Percentiles rank a stretch among this genome's conserved stretches.
Evolutionary conservation across 1,140 invertebrate genomes (phyloP).

Genomic region (Arion vulgaris): DNA sequence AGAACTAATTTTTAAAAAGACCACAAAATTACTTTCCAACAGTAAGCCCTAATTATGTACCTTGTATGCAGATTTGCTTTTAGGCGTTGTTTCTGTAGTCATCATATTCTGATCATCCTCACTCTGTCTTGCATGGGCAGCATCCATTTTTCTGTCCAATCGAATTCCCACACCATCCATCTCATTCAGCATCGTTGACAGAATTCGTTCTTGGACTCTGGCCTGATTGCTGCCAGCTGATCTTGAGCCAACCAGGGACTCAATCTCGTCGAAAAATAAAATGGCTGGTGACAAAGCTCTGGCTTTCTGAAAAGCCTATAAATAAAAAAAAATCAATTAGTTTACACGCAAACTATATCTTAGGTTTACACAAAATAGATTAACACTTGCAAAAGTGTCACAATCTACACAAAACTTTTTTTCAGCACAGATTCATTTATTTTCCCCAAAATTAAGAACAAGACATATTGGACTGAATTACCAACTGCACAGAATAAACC

Average conservation of each 20-base stretch:
- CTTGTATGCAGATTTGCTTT: background rate
- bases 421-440: no score
- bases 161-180: conserved; percentile 77
- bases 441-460: no score
- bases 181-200: conserved; percentile 69
- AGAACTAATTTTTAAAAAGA: no score
- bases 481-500: no score
- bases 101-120: conserved; percentile 6
- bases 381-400: no score
- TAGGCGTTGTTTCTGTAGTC: no score
- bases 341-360: no score
- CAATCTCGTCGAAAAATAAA: conserved; percentile 69
- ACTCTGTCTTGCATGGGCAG: background rate
- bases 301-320: conserved; percentile 68
- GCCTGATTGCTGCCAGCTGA: conserved; percentile 64
- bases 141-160: conserved; percentile 54
- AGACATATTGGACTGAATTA: no score
- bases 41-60: background rate
- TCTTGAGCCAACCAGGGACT: conserved; percentile 67
- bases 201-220: conserved; percentile 65
- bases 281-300: conserved; percentile 66
- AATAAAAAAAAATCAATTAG: no score
- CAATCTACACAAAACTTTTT: no score
- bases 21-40: no score
- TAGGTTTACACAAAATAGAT: no score